These are phyloP conservation scores for Tonatia bakeri DNA, from an alignment of 2,113 vertebrate genomes.

Conservation along the genomic window DNA sequence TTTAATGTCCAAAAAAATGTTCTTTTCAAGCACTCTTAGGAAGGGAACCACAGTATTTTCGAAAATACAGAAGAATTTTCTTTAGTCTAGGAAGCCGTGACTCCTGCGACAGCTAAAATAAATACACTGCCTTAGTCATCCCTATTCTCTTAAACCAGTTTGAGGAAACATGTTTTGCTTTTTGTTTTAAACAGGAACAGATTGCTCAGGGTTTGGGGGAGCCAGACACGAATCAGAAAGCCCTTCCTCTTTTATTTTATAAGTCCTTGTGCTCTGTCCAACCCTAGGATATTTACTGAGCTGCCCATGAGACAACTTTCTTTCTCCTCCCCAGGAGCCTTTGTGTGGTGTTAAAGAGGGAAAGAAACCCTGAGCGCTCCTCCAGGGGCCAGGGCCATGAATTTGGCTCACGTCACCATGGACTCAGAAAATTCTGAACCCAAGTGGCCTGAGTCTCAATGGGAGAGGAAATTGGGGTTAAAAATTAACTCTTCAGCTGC, in stretches of 20 bases:
- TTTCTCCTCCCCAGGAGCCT: constrained; percentile 34
- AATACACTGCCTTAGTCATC: constrained; percentile 60
- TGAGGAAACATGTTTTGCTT: constrained; percentile 67
- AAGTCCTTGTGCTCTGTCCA: constrained; percentile 51
- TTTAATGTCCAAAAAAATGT: neutral
- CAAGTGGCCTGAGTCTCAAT: neutral
- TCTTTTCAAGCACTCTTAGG: neutral
- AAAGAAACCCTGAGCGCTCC: neutral
- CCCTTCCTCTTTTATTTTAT: constrained; percentile 65
- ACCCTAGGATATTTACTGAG: constrained; percentile 21
- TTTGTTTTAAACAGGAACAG: constrained; percentile 74
- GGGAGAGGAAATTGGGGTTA: neutral
- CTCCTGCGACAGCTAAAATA: constrained; percentile 61
- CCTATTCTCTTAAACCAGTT: constrained; percentile 65
- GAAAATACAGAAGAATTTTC: constrained; percentile 39
- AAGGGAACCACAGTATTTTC: neutral
- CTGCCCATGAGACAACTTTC: constrained; percentile 45
- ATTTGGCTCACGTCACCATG: neutral
- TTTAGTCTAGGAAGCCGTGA: constrained; percentile 54
- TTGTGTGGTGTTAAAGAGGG: neutral
- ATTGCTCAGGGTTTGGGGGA: constrained; percentile 55
- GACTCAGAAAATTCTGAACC: neutral
- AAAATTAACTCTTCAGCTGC: constrained; percentile 8
- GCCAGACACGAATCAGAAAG: constrained; percentile 41
- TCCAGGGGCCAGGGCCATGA: neutral